Percentiles rank a stretch among this genome's conserved stretches.
phyloP scores from a whole-genome alignment of 2,113 vertebrate genomes.

The Salvelinus namaycush region DNA sequence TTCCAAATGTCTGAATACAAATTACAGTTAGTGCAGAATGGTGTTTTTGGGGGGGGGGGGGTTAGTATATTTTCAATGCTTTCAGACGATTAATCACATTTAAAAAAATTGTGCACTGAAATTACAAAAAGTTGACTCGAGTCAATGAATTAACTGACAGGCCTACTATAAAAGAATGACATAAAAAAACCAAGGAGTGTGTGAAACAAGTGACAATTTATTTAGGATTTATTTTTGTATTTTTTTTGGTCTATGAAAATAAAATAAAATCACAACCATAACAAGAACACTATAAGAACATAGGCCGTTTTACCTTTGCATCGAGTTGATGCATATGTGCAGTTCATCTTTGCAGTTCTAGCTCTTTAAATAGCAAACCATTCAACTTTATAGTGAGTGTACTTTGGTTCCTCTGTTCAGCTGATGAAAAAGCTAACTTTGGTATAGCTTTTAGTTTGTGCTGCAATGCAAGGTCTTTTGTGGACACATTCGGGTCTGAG shows the following conservation, averaged over 20 bases:
- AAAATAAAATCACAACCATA: not conserved
- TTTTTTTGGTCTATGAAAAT: not conserved
- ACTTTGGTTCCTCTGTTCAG: not conserved
- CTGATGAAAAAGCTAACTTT: not conserved
- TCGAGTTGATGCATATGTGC: not conserved
- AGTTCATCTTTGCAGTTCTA: not conserved
- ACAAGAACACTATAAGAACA: not conserved
- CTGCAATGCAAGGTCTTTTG: not conserved
- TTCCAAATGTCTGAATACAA: no score
- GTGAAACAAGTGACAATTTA: slow-evolving; percentile 4
- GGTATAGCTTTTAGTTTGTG: not conserved
- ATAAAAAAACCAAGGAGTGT: not conserved
- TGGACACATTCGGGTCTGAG: not conserved
- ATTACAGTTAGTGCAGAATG: no score
- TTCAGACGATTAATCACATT: no score
- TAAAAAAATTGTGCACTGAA: no score
- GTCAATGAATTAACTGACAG: no score
- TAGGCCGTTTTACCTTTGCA: not conserved
- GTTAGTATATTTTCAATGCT: no score
- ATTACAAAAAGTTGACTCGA: no score
- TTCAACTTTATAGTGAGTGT: not conserved
- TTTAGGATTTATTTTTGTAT: not conserved
- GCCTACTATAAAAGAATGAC: no score
- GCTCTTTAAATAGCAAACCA: not conserved
- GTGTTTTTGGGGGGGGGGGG: no score